A percentile compares a stretch with the other conserved stretches of the same genome.
phyloP scores from a whole-genome alignment of 2,888 invertebrate genomes.

The Hedya salicella region DNA sequence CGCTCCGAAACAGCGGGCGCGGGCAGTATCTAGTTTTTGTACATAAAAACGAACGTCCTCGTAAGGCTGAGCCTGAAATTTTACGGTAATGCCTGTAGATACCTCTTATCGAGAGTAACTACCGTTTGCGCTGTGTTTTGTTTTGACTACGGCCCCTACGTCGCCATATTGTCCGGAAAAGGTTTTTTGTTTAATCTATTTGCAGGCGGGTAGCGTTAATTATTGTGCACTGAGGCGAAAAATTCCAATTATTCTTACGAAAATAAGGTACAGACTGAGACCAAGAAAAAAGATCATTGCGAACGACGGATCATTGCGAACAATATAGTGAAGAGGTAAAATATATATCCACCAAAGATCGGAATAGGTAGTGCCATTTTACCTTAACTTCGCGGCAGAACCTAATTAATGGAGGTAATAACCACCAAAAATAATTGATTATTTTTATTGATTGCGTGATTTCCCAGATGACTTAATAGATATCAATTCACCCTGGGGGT shows the following conservation, averaged over 20 bases:
- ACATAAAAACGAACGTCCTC: conserved; percentile 21
- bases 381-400: too few relatives aligned
- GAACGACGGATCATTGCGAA: too few relatives aligned
- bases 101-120: conserved; percentile 28
- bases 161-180: conserved; percentile 1
- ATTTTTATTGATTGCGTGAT: too few relatives aligned
- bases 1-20: not conserved
- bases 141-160: conserved; percentile 11
- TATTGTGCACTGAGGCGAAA: conserved; percentile 14
- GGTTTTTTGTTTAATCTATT: conserved; percentile 16
- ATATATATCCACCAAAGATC: too few relatives aligned
- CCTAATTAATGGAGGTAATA: too few relatives aligned
- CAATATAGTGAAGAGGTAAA: too few relatives aligned
- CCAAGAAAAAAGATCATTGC: too few relatives aligned
- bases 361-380: too few relatives aligned
- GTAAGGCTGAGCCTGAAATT: conserved; percentile 14
- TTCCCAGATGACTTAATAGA: too few relatives aligned
- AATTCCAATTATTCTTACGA: conserved; percentile 4
- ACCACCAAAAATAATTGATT: too few relatives aligned
- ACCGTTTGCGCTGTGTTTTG: conserved; percentile 18
- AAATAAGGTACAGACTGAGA: not conserved
- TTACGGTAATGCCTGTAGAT: conserved; percentile 29
- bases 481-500: too few relatives aligned
- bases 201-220: not conserved
- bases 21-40: conserved; percentile 26